Conservation (phyloP, 2,797 vertebrate genomes). For the Tamandua tetradactyla region DNA sequence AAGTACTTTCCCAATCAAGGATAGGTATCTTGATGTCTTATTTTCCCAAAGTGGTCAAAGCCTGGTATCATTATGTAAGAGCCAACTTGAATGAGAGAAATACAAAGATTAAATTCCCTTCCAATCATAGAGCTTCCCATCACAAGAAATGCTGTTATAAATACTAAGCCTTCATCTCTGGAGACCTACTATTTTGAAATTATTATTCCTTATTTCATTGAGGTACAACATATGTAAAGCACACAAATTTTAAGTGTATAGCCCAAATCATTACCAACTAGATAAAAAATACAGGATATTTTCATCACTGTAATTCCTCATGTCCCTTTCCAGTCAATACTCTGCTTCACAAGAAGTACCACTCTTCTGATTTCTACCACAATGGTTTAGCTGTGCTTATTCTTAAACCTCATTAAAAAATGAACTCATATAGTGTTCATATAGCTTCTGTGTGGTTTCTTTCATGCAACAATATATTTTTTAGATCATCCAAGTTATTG, state of each 20-base stretch:
- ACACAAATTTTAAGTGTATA: constrained; percentile 7
- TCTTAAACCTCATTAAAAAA: neutral
- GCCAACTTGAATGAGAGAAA: constrained; percentile 5
- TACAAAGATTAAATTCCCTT: constrained; percentile 41
- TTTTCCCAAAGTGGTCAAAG: constrained; percentile 27
- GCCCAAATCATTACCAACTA: neutral
- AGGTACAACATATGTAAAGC: neutral
- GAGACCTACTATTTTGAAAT: neutral
- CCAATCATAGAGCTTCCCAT: neutral
- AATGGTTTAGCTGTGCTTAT: neutral
- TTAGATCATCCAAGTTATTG: neutral
- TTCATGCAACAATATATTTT: constrained; percentile 4
- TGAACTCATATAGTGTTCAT: neutral
- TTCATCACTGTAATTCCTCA: neutral
- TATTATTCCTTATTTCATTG: constrained; percentile 9
- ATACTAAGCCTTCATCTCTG: neutral
- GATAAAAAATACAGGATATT: constrained; percentile 5
- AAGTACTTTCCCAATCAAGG: constrained; percentile 4
- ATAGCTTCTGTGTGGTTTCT: neutral
- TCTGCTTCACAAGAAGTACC: neutral
- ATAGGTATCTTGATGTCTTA: neutral
- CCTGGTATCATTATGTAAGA: neutral
- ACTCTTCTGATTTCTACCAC: constrained; percentile 19
- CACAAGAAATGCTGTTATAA: neutral
- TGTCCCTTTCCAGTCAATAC: neutral